Evolutionary conservation across 1,140 invertebrate genomes (phyloP).

Genomic region (Nasonia longicornis): DNA sequence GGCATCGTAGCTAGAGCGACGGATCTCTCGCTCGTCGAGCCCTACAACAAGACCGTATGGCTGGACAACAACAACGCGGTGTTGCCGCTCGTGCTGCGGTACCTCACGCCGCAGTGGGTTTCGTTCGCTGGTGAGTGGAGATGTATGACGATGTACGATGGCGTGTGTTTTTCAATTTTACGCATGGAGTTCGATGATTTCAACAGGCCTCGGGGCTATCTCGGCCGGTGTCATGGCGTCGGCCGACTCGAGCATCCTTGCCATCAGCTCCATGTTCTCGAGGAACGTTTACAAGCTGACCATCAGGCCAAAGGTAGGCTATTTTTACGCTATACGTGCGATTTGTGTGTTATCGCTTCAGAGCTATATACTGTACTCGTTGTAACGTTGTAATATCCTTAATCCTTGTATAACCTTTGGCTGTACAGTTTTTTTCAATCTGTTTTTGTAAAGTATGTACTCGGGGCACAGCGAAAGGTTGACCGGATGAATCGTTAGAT

Average conservation of each 20-base stretch:
- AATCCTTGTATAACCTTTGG: too few relatives aligned
- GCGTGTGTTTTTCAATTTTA: background rate
- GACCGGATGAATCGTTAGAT: background rate
- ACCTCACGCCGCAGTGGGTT: constrained; percentile 76
- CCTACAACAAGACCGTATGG: constrained; percentile 64
- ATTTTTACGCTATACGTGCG: background rate
- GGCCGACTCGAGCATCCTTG: constrained; percentile 82
- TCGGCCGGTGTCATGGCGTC: constrained; percentile 88
- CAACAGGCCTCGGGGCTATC: constrained; percentile 81
- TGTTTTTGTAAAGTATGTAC: background rate
- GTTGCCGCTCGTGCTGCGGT: constrained; percentile 81
- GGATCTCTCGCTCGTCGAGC: constrained; percentile 74
- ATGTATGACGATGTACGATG: too few relatives aligned
- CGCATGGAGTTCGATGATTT: background rate
- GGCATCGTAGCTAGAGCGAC: constrained; percentile 78
- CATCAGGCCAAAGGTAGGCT: constrained; percentile 75
- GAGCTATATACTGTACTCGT: background rate
- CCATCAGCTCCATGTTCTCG: constrained; percentile 85
- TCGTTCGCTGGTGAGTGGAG: constrained; percentile 60
- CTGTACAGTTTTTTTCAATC: background rate
- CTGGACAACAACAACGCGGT: constrained; percentile 74
- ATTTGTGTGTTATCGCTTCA: background rate
- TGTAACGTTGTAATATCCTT: too few relatives aligned
- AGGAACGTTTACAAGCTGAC: constrained; percentile 83
- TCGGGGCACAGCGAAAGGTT: too few relatives aligned